Conservation (phyloP, 2,888 invertebrate species). For the Cataglyphis rosenhaueri region DNA sequence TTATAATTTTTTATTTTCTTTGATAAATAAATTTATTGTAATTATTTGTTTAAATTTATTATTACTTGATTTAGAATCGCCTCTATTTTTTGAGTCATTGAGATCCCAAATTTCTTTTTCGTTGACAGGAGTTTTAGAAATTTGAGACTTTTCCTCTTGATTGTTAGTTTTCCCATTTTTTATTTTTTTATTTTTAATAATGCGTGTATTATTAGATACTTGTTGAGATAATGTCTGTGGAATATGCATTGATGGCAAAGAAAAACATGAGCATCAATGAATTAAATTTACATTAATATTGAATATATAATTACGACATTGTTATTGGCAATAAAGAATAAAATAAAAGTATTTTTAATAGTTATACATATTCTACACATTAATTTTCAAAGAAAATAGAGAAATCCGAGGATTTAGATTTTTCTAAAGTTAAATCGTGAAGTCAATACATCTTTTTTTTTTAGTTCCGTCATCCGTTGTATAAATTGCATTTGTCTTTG, state of each 20-base stretch:
- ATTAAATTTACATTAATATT: constrained; percentile 19
- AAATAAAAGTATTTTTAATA: not conserved
- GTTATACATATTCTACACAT: not conserved
- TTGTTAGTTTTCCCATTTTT: not conserved
- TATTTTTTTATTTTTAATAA: not conserved
- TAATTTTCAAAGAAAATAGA: constrained; percentile 20
- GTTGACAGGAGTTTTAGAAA: constrained; percentile 29
- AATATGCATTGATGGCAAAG: not conserved
- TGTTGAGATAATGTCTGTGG: not conserved
- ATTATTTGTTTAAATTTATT: constrained; percentile 10
- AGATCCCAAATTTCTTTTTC: constrained; percentile 48
- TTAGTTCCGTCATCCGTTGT: constrained; percentile 59
- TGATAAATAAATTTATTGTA: not conserved
- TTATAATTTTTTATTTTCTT: constrained; percentile 5
- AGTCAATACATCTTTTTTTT: constrained; percentile 42
- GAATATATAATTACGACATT: not conserved
- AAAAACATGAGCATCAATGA: not conserved
- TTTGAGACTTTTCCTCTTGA: constrained; percentile 51
- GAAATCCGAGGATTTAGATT: not conserved
- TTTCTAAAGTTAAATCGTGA: not conserved
- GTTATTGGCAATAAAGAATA: not conserved
- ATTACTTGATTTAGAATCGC: constrained; percentile 56
- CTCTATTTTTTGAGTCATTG: constrained; percentile 52
- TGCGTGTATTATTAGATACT: not conserved
- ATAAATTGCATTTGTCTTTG: constrained; percentile 64